A percentile compares a stretch with the other conserved stretches of the same genome.
These are phyloP conservation scores for Phylloscopus trochilus DNA, from an alignment of 2,113 vertebrate species.

Conservation along the genomic window DNA sequence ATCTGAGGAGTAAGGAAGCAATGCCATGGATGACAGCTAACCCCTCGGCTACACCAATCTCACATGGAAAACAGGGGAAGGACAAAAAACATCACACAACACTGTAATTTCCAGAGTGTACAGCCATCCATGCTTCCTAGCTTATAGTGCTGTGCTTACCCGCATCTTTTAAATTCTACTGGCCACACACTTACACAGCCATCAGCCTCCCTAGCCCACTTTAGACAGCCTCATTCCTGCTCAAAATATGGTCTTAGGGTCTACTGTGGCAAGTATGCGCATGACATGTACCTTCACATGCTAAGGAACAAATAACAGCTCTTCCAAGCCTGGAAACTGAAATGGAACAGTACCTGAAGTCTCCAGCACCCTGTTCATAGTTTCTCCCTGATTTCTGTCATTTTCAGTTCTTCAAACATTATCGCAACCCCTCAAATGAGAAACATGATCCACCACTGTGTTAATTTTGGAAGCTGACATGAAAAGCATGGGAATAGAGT, in stretches of 20 bases:
- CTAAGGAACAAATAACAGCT: not conserved
- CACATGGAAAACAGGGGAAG: not conserved
- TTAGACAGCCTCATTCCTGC: not conserved
- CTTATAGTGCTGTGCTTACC: not conserved
- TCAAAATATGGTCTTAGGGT: not conserved
- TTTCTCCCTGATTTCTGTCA: not conserved
- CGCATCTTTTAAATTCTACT: not conserved
- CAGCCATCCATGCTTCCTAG: not conserved
- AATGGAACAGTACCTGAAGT: slow-evolving; percentile 6
- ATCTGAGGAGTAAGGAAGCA: slow-evolving; percentile 55
- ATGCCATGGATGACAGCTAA: slow-evolving; percentile 53
- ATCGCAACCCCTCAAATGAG: not conserved
- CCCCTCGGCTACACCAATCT: slow-evolving; percentile 54
- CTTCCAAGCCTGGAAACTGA: slow-evolving; percentile 3
- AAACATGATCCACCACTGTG: not conserved
- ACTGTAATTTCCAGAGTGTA: slow-evolving; percentile 16
- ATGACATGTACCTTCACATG: not conserved
- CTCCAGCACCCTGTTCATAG: not conserved
- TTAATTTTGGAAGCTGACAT: not conserved
- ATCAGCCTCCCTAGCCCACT: not conserved
- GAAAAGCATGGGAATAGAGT: not conserved
- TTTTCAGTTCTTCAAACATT: not conserved
- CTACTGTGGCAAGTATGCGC: not conserved
- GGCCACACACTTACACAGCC: not conserved
- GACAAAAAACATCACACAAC: slow-evolving; percentile 9